These are phyloP conservation scores for Corythornis madagascariensis DNA, from an alignment of 2,113 vertebrate genomes.

Conservation along the genomic window DNA sequence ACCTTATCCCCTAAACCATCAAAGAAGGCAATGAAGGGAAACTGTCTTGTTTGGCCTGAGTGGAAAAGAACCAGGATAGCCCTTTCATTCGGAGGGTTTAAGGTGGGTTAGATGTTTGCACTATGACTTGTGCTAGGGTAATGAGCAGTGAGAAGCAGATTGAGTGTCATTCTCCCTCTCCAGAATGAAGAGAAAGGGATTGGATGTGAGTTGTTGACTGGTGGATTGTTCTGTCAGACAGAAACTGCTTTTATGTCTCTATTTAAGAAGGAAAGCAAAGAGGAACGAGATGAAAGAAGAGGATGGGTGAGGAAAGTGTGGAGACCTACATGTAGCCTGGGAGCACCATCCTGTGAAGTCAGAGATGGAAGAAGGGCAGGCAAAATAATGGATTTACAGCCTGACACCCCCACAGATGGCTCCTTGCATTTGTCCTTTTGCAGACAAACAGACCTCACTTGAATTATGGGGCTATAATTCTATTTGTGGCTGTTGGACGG, in stretches of 20 bases:
- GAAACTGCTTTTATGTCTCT: background rate
- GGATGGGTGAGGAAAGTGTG: background rate
- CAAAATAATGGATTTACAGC: constrained; percentile 5
- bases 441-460: constrained; percentile 21
- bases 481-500: background rate
- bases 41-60: background rate
- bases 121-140: background rate
- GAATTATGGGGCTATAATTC: constrained; percentile 32
- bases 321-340: background rate
- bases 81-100: background rate
- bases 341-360: background rate
- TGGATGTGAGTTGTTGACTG: background rate
- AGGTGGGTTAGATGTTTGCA: background rate
- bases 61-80: background rate
- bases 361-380: background rate
- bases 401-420: background rate
- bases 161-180: background rate
- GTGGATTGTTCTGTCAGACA: background rate
- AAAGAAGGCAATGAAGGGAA: background rate
- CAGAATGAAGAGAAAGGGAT: background rate
- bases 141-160: background rate
- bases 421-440: constrained; percentile 1
- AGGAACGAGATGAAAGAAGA: background rate
- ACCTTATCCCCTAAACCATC: background rate
- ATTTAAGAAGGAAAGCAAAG: background rate